These are phyloP conservation scores for Notiomystis cincta DNA, from an alignment of 2,113 vertebrate genomes.

Conservation along the genomic window DNA sequence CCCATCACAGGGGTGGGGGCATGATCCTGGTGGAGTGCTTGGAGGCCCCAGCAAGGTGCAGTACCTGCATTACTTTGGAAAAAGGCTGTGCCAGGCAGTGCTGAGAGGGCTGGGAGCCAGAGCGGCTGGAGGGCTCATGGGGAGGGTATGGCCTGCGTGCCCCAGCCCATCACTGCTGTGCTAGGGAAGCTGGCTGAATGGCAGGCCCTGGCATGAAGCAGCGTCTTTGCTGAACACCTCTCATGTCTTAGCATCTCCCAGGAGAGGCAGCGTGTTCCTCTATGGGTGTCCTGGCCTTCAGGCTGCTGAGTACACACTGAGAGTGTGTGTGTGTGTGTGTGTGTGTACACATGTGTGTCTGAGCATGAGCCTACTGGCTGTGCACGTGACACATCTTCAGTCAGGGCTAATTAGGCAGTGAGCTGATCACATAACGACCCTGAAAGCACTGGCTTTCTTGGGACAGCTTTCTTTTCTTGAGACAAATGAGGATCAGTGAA, in stretches of 20 bases:
- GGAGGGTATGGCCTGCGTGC: neutral
- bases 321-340: neutral
- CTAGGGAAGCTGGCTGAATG: neutral
- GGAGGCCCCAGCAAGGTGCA: neutral
- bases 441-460: neutral
- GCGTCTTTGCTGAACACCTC: neutral
- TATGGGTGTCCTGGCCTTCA: neutral
- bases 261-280: neutral
- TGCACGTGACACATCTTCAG: neutral
- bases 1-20: fast-evolving
- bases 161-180: neutral
- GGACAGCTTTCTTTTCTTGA: too few species aligned
- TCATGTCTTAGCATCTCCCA: neutral
- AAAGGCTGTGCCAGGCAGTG: neutral
- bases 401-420: neutral
- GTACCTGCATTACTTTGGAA: neutral
- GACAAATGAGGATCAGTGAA: neutral
- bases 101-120: neutral
- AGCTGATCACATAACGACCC: neutral
- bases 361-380: neutral
- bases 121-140: neutral
- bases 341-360: neutral
- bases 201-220: constrained; percentile 46
- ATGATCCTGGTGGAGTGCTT: neutral
- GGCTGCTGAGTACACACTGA: neutral